phyloP scores from a whole-genome alignment of 2,113 vertebrate species.

The Indicator maculatus region DNA sequence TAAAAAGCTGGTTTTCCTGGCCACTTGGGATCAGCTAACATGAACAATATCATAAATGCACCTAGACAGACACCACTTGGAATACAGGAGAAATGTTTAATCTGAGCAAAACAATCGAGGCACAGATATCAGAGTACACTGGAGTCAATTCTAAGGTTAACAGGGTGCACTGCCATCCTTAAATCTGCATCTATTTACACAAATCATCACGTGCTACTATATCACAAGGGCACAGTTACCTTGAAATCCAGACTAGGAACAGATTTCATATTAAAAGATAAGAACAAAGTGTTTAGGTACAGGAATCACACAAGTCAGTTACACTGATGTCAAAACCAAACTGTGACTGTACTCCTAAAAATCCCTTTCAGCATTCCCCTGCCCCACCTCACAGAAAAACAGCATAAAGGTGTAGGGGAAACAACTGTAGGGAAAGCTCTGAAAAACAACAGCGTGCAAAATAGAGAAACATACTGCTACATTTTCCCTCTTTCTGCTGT shows the following conservation, averaged over 20 bases:
- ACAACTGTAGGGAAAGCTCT: neutral
- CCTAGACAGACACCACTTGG: neutral
- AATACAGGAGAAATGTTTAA: neutral
- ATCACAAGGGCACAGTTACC: constrained; percentile 58
- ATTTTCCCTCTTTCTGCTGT: neutral
- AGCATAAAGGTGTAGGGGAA: neutral
- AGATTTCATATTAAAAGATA: constrained; percentile 41
- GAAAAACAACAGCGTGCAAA: neutral
- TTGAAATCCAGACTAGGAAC: constrained; percentile 29
- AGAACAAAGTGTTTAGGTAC: neutral
- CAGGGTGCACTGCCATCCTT: neutral
- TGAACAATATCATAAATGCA: neutral
- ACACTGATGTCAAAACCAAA: neutral
- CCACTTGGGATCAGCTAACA: neutral
- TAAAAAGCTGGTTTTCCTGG: neutral
- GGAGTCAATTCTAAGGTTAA: neutral
- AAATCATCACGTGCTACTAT: neutral
- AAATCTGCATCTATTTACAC: neutral
- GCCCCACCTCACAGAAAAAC: neutral
- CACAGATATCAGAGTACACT: neutral
- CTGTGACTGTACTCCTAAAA: neutral
- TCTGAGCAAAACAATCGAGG: fast-evolving
- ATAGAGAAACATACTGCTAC: fast-evolving
- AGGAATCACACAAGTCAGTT: neutral
- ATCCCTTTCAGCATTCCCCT: neutral